Percentiles rank a stretch among this genome's conserved stretches.
These are phyloP conservation scores for Fundulus diaphanus DNA, from an alignment of 2,797 vertebrate species.

Conservation along the genomic window DNA sequence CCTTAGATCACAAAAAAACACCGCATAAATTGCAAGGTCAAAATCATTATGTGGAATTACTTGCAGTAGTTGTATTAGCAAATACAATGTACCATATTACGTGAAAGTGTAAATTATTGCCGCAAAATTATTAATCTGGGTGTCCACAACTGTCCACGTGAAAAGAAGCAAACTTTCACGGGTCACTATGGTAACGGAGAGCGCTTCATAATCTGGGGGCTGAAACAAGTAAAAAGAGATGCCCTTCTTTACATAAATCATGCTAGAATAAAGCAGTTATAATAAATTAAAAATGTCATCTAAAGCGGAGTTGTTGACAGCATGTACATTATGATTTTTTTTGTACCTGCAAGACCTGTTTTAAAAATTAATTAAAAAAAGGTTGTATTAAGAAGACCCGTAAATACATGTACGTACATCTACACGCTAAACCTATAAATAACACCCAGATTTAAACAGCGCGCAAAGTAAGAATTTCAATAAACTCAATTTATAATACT, in stretches of 20 bases:
- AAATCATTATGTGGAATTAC: background rate
- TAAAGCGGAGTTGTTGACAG: background rate
- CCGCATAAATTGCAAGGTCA: too few relatives aligned
- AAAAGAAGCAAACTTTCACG: background rate
- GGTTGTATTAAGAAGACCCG: background rate
- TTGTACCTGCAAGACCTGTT: background rate
- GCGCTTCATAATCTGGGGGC: slow-evolving; percentile 23
- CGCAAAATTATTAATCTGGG: background rate
- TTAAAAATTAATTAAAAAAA: background rate
- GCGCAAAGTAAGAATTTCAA: background rate
- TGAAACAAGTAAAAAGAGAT: slow-evolving; percentile 70
- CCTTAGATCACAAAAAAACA: background rate
- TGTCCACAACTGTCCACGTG: background rate
- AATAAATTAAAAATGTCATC: background rate
- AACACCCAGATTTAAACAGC: background rate
- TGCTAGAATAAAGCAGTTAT: slow-evolving; percentile 14
- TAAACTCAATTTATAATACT: slow-evolving; percentile 37
- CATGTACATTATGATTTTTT: background rate
- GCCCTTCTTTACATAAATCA: slow-evolving; percentile 65
- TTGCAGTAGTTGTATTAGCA: background rate
- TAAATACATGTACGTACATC: background rate
- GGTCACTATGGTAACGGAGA: slow-evolving; percentile 64
- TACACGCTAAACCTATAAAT: background rate
- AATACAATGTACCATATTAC: slow-evolving; percentile 4
- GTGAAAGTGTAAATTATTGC: slow-evolving; percentile 15